Evolutionary conservation across 1,140 invertebrate genomes (phyloP).

Genomic region (Luehdorfia chinensis): DNA sequence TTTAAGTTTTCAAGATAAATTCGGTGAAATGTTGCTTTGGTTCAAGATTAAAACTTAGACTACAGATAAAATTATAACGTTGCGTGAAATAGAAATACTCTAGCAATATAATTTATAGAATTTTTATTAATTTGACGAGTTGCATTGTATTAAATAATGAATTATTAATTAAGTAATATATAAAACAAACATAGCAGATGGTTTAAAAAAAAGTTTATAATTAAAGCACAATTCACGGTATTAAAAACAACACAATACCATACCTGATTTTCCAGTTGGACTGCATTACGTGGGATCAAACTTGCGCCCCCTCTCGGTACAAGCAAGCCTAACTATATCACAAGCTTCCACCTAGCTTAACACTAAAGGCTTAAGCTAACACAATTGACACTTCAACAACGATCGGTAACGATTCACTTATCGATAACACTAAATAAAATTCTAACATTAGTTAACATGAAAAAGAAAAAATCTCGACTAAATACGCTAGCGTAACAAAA

Average conservation of each 20-base stretch:
- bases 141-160: no score
- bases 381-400: conserved; percentile 70
- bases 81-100: no score
- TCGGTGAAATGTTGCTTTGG: no score
- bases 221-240: no score
- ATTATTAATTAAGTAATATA: no score
- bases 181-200: no score
- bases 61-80: no score
- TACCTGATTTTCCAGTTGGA: conserved; percentile 29
- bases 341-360: conserved; percentile 69
- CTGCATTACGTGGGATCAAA: background rate
- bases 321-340: conserved; percentile 58
- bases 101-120: no score
- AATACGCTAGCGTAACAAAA: conserved; percentile 47
- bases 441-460: conserved; percentile 73
- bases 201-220: no score
- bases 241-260: conserved; percentile 20
- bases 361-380: conserved; percentile 61
- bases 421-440: conserved; percentile 64
- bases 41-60: no score
- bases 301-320: conserved; percentile 34
- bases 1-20: no score
- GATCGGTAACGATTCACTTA: conserved; percentile 62
- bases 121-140: no score
- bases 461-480: conserved; percentile 60